Evolutionary conservation across 2,113 vertebrate genomes (phyloP).

Genomic region (Syngnathus floridae): DNA sequence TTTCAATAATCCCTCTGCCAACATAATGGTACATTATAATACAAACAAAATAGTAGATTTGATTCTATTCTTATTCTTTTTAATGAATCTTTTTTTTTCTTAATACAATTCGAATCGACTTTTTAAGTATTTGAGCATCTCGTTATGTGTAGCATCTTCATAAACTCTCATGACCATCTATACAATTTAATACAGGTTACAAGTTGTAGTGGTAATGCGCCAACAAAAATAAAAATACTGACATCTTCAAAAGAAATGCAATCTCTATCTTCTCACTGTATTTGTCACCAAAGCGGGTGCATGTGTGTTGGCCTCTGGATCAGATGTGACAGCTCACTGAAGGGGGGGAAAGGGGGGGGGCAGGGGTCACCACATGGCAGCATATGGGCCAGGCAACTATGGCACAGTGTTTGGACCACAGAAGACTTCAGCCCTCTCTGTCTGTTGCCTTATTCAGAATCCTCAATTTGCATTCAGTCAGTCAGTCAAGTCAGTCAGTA

Average conservation of each 20-base stretch:
- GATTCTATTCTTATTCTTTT: constrained; percentile 82
- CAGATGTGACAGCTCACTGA: constrained; percentile 39
- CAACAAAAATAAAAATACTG: constrained; percentile 82
- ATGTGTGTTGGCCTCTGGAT: constrained; percentile 42
- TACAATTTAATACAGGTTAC: constrained; percentile 99
- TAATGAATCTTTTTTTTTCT: constrained; percentile 69
- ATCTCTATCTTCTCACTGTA: constrained; percentile 53
- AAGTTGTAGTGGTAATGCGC: constrained; percentile 92
- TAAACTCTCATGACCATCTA: constrained; percentile 89
- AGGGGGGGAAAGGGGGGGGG: constrained; percentile 17
- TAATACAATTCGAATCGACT: constrained; percentile 70
- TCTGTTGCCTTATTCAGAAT: constrained; percentile 49
- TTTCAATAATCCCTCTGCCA: constrained; percentile 90
- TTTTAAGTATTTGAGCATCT: constrained; percentile 61
- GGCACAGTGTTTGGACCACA: constrained; percentile 72
- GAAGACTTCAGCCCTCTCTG: constrained; percentile 41
- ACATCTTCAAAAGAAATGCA: constrained; percentile 89
- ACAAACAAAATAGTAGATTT: constrained; percentile 99
- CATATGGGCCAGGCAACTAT: constrained; percentile 63
- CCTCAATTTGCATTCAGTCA: constrained; percentile 62
- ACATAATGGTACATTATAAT: constrained; percentile 98
- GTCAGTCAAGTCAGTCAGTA: constrained; percentile 61
- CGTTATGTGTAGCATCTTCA: constrained; percentile 59
- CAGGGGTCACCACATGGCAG: constrained; percentile 42
- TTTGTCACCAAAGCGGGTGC: constrained; percentile 31